Base-by-base conservation (phyloP, 2,888 invertebrate genomes). In the Endotricha flammealis region DNA sequence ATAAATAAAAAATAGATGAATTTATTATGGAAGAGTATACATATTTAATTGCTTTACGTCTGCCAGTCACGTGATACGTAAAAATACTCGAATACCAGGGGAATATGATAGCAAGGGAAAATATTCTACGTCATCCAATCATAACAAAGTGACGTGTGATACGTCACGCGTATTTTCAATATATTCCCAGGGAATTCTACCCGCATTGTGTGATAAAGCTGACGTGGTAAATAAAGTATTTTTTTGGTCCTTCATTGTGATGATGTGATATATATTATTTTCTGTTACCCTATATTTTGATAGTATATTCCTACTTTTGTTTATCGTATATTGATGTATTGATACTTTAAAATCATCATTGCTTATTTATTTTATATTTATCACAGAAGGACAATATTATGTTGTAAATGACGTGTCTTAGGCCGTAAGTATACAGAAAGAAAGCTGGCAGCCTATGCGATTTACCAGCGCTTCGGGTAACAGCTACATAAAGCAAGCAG, bases 61-160 rank as follows among this genome's bases (percentile, higher is more conserved):
- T 20, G 25, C 14, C 9, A 12, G 9, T 12, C 16, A 28, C 13
- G 7, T 4, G 13, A 22, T 29, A 28, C 12, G 14, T 20, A 38
- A 34, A 30, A n/a, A 31, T 20, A 31, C 13, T 25, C 32, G 12
- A 12, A 12, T 12, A 11, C 16, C 25, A 33, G 25, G 9, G n/a
- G 32, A 27, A 33, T 25, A 33, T 11, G 32, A 11, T 11, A 34
- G 33, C 20, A 11, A 11, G 33, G 16, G n/a, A 20, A 20, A 28
- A 20, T 27, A 12, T 27, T 27, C 27, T 17, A 17, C 28, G 27
- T 20, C 28, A 28, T 20, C 28, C 33, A 34, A 34, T 34, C 28
- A 33, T 28, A 27, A 27, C 33, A 34, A 34, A 34, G 33, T 34
- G 27, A 34, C 33, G 12, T 28, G 27, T 27, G 13, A 28, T 33